Evolutionary conservation across 2,888 invertebrate species (phyloP), one percentile per base, ranked within the genome.

Genomic region (Sinotaia quadrata): DNA sequence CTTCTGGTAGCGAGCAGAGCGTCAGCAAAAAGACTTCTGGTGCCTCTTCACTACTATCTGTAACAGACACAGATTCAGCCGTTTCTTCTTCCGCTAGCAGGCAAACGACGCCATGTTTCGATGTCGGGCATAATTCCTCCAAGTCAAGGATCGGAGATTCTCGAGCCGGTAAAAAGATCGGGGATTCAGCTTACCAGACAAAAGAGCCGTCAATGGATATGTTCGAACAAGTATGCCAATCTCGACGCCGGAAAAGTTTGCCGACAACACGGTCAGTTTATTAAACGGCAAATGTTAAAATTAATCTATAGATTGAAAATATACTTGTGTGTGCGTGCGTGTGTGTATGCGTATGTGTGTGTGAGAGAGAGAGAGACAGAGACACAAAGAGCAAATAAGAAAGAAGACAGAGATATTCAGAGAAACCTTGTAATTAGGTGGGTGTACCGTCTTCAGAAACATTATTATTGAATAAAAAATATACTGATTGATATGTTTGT

Each of bases 151-250:
- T 34, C 15, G 49, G 52, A 15, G 18, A 56, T 10, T 1, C 37
- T 10, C 21, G 51, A 36, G 2, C 18, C 29, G 68, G 57, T 7
- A 21, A 36, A 7, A 52, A 21, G 31, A 62, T 68, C 12, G 62
- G 62, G 41, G 85, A 85, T 68, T 85, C 84, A 8, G 85, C 83
- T 10, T 84, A 85, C 47, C 80, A 85, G 69, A 83, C 83, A 7
- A 81, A 82, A 60, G 81, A 84, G 60, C 78, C 81, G 4, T 85
- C 85, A 0, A 52, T 83, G 21, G 81, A 81, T 21, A 54, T 41
- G 31, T 63, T 63, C 29, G 47, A 34, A 4, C 15, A 27, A 21
- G 27, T 51, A 34, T 33, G 33, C 27, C 18, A 21, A 10, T n/a
- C 21, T 18, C 18, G 66, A 10, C 24, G 37, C 4, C n/a, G 62